Evolutionary conservation across 2,113 vertebrate species (phyloP).

Genomic region (Turnix velox): DNA sequence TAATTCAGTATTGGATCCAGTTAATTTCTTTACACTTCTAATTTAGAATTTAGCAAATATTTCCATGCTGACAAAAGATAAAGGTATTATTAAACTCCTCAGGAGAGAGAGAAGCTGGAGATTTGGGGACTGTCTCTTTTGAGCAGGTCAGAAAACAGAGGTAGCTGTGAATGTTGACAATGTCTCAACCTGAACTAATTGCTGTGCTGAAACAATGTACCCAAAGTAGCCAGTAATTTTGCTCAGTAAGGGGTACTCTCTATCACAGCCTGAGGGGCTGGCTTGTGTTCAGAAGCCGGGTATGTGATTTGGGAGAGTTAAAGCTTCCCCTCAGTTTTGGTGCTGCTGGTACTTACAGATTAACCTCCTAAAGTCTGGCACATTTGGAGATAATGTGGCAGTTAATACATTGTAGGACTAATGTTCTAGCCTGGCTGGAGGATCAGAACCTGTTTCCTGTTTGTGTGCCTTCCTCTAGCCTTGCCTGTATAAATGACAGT

Average conservation of each 20-base stretch:
- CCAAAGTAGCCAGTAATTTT: slow-evolving; percentile 3
- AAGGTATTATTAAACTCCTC: slow-evolving; percentile 3
- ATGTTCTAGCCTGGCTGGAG: background rate
- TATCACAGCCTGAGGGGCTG: background rate
- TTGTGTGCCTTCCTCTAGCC: background rate
- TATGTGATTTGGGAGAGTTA: background rate
- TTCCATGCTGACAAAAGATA: slow-evolving; percentile 27
- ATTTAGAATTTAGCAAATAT: background rate
- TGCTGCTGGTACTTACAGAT: background rate
- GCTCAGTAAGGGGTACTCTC: background rate
- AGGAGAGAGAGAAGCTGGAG: background rate
- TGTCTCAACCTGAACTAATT: background rate
- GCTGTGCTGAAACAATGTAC: background rate
- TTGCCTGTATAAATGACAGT: background rate
- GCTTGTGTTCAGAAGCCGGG: background rate
- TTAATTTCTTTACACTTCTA: slow-evolving; percentile 10
- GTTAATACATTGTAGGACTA: background rate
- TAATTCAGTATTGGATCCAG: background rate
- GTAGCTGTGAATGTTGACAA: background rate
- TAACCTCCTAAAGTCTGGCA: background rate
- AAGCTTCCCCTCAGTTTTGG: background rate
- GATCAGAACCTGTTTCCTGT: background rate
- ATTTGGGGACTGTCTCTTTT: background rate
- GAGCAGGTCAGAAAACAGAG: background rate
- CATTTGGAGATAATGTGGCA: background rate